phyloP scores from a whole-genome alignment of 1,140 invertebrate species.

The Sminthurides bifidus region DNA sequence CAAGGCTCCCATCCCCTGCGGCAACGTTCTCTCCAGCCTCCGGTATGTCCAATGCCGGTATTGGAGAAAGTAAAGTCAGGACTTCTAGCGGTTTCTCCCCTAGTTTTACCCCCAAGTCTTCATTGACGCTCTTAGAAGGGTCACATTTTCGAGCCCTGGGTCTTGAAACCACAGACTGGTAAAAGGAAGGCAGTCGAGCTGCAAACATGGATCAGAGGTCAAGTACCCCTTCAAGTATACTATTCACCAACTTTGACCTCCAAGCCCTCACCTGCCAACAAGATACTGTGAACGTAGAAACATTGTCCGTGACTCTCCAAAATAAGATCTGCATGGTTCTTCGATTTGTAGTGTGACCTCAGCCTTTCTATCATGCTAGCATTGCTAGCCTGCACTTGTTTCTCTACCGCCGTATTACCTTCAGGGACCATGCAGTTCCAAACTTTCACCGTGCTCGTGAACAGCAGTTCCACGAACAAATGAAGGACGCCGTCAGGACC shows the following conservation, averaged over 20 bases:
- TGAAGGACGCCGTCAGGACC: background rate
- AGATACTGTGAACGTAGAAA: background rate
- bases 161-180: no score
- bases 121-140: no score
- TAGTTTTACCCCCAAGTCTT: background rate
- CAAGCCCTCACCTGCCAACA: no score
- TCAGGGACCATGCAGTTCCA: no score
- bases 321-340: background rate
- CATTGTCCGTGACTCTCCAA: background rate
- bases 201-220: no score
- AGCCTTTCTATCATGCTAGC: background rate
- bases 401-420: background rate
- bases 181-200: no score
- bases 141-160: no score
- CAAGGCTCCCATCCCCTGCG: background rate
- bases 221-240: no score
- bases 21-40: background rate
- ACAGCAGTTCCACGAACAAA: background rate
- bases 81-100: background rate
- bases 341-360: background rate
- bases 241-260: no score
- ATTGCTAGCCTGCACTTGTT: background rate
- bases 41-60: background rate
- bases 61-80: background rate
- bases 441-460: no score